Percentiles rank a stretch among this genome's conserved stretches.
Evolutionary conservation across 1,140 invertebrate genomes (phyloP).

Genomic region (Elysia chlorotica): DNA sequence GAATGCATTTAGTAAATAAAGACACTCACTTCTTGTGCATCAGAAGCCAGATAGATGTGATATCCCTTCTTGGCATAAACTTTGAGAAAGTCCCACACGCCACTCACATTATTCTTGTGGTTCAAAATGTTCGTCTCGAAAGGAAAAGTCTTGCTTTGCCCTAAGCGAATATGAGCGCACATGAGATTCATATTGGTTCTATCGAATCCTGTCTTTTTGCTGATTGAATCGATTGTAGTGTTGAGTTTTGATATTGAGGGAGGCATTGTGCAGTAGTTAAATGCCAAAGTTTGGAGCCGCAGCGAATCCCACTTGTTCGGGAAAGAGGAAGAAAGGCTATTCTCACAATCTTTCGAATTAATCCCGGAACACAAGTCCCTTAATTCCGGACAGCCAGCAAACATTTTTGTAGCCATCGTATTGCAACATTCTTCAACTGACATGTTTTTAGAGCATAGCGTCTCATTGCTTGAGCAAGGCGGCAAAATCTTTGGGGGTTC

Average conservation of each 20-base stretch:
- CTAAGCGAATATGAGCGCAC: slow-evolving; percentile 34
- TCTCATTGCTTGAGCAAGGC: too few relatives aligned
- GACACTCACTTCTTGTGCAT: too few relatives aligned
- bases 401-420: background rate
- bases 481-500: background rate
- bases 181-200: slow-evolving; percentile 14
- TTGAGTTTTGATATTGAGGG: background rate
- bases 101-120: too few relatives aligned
- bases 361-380: too few relatives aligned
- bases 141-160: slow-evolving; percentile 28
- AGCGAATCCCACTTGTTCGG: background rate
- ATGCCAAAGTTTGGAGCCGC: background rate
- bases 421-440: background rate
- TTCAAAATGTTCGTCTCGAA: too few relatives aligned
- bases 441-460: background rate
- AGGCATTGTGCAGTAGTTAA: background rate
- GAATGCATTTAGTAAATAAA: too few relatives aligned
- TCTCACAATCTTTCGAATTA: too few relatives aligned
- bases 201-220: background rate
- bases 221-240: background rate
- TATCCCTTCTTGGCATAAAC: too few relatives aligned
- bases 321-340: too few relatives aligned
- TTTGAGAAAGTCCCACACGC: too few relatives aligned
- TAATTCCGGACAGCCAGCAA: too few relatives aligned
- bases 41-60: too few relatives aligned